These are phyloP conservation scores for Lepus americanus DNA, from an alignment of 2,113 vertebrate species.

Conservation along the genomic window DNA sequence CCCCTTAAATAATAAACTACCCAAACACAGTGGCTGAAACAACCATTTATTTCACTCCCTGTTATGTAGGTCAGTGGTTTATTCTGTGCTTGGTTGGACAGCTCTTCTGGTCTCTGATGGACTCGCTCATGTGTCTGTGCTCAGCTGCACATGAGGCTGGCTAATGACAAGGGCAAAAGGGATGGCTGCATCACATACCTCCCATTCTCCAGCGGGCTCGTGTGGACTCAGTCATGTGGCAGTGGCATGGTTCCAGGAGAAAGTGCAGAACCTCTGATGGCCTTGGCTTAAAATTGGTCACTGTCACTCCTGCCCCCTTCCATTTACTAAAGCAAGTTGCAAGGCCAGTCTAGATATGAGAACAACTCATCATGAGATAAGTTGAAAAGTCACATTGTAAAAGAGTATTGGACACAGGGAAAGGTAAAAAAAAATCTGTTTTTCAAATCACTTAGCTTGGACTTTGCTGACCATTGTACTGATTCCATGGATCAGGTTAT, in stretches of 20 bases:
- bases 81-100: background rate
- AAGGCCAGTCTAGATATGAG: background rate
- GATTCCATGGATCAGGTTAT: background rate
- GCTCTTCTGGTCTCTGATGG: background rate
- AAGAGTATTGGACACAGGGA: background rate
- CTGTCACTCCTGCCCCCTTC: background rate
- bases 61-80: background rate
- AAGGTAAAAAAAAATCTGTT: background rate
- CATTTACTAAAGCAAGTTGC: background rate
- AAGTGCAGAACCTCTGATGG: background rate
- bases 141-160: background rate
- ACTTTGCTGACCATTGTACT: background rate
- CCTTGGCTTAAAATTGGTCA: background rate
- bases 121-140: background rate
- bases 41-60: background rate
- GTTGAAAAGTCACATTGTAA: constrained; percentile 10
- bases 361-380: background rate
- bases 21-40: background rate
- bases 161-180: background rate
- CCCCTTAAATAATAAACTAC: constrained; percentile 15
- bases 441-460: background rate
- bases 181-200: background rate
- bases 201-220: background rate
- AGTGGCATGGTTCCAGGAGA: background rate
- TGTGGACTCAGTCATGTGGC: background rate